Conservation (phyloP, 2,888 invertebrate species). For the Cheilosia vernalis region DNA sequence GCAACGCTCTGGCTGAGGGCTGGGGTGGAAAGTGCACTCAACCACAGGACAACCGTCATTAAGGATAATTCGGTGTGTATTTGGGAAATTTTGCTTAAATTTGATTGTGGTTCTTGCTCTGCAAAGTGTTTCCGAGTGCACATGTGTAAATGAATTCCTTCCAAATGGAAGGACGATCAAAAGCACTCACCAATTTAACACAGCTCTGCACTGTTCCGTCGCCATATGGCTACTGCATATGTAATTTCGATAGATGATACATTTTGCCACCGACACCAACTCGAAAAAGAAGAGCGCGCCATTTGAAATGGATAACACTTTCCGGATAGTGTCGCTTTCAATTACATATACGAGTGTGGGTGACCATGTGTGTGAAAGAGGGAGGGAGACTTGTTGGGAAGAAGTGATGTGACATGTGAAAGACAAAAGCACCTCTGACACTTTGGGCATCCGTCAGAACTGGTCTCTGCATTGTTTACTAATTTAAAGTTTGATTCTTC, state of each 20-base stretch:
- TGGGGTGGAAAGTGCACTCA: conserved; percentile 26
- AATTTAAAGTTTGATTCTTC: no score
- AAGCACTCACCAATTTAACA: conserved; percentile 19
- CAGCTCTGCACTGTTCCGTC: conserved; percentile 14
- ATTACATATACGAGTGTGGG: background rate
- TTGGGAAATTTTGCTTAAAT: conserved; percentile 56
- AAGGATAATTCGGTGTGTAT: conserved; percentile 60
- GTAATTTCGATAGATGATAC: conserved; percentile 25
- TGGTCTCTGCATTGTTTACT: no score
- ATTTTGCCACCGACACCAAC: conserved; percentile 11
- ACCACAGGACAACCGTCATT: conserved; percentile 61
- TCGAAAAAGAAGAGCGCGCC: background rate
- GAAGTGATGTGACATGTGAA: no score
- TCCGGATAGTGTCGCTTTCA: conserved; percentile 6
- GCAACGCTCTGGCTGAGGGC: conserved; percentile 3
- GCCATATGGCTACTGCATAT: conserved; percentile 34
- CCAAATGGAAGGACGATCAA: conserved; percentile 30
- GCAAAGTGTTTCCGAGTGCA: conserved; percentile 23
- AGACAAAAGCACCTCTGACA: no score
- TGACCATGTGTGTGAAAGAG: background rate
- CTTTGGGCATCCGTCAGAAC: no score
- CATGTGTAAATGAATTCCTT: conserved; percentile 47
- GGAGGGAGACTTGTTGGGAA: no score
- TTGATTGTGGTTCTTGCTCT: conserved; percentile 50
- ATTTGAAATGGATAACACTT: conserved; percentile 17